Conservation (phyloP, 2,113 vertebrate species). For the Cochlearius cochlearius region DNA sequence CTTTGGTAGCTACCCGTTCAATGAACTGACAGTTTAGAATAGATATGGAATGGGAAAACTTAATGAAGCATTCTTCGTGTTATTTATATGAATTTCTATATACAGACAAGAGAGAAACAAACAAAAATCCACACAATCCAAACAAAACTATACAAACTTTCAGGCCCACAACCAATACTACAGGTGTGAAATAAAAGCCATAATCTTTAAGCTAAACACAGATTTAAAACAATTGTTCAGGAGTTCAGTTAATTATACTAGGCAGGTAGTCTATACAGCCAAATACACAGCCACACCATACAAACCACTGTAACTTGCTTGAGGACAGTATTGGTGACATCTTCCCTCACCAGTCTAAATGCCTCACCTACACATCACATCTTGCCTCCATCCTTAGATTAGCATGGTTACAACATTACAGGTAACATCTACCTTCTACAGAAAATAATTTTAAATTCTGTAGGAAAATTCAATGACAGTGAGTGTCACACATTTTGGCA, state of each 20-base stretch:
- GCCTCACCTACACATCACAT: not conserved
- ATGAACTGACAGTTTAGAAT: not conserved
- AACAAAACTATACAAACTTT: not conserved
- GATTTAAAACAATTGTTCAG: not conserved
- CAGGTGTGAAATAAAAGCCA: not conserved
- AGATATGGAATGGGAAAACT: not conserved
- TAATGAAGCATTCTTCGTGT: not conserved
- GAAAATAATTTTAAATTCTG: not conserved
- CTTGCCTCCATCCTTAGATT: not conserved
- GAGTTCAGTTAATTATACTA: not conserved
- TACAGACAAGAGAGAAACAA: not conserved
- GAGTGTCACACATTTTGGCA: not conserved
- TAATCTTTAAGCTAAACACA: not conserved
- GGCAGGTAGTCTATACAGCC: not conserved
- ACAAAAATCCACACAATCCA: not conserved
- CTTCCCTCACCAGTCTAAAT: not conserved
- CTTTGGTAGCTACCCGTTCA: not conserved
- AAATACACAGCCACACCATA: not conserved
- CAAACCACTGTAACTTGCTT: not conserved
- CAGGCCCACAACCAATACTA: not conserved
- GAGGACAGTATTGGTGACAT: not conserved
- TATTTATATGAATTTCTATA: not conserved
- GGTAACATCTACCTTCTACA: not conserved
- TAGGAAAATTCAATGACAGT: not conserved
- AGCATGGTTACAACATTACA: not conserved